Evolutionary conservation across 2,113 vertebrate species (phyloP), one percentile per base, ranked within the genome.

Genomic region (Montifringilla adamsi): DNA sequence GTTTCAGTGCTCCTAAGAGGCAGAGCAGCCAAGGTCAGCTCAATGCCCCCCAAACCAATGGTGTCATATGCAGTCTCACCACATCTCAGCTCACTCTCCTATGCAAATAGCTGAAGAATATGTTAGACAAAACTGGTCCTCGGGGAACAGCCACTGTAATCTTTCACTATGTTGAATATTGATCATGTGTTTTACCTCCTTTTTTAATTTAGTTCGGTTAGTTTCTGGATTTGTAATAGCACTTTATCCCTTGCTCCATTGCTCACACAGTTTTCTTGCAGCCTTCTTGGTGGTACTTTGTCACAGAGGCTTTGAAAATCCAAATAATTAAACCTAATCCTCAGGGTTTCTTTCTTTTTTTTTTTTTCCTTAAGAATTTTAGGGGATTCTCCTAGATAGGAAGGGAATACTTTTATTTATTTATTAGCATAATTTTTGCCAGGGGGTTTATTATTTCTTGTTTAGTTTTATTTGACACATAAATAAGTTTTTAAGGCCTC

Each of bases 11-110:
- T 97, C 89, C 84, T 84, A 0, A 72, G 94, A 94, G 93, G 89
- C 77, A 82, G 77, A 91, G 53, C 63, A 89, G 90, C 68, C 90
- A 94, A 96, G 90, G 94, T 96, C 93, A 93, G 76, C 88, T 23
- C 90, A 28, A 7, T 58, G 82, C 66, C 76, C 87, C 89, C 76
- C 88, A 77, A 37, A 49, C 56, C 92, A 77, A 11, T 59, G 2
- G 37, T 14, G 56, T 78, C 90, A 50, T 64, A 50, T 47, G 47
- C 83, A 92, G 90, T 70, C 93, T 75, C 72, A 5, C 76, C 73
- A 30, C 93, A 67, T 78, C 90, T 15, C 88, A 46, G 88, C 80
- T 92, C 69, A 0, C 83, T 86, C 60, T 75, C 44, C 88, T 89
- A 10, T 60, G 87, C 90, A 86, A 90, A 93, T 37, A 93, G 72